These are phyloP conservation scores for Zoanthus sansibaricus DNA, from an alignment of 92 coral and sea anemone genomes.

Conservation along the genomic window DNA sequence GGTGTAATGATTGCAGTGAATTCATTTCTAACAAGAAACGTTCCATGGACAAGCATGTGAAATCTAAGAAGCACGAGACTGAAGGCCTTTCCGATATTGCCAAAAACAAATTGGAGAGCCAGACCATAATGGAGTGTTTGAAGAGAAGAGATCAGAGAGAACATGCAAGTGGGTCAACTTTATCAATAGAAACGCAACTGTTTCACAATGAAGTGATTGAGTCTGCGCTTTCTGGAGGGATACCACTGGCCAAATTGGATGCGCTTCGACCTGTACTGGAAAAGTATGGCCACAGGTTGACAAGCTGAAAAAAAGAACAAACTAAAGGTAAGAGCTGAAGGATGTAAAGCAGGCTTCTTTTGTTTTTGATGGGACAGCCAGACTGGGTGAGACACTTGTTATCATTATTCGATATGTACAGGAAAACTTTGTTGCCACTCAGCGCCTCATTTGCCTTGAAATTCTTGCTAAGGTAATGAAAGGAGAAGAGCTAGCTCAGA, in stretches of 20 bases:
- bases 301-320: neutral
- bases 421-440: neutral
- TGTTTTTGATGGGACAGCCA: neutral
- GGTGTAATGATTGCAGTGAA: too few species aligned
- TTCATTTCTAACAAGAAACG: too few species aligned
- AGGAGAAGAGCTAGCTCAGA: neutral
- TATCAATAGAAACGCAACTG: neutral
- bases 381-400: neutral
- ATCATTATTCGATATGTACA: too few species aligned
- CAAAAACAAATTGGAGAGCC: too few species aligned
- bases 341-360: neutral
- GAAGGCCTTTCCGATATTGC: too few species aligned
- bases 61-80: too few species aligned
- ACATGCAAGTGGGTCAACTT: neutral
- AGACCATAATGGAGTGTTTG: too few species aligned
- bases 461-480: neutral
- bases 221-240: slow-evolving; percentile 3
- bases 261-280: neutral
- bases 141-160: too few species aligned
- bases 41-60: too few species aligned
- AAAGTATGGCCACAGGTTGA: neutral
- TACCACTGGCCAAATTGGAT: slow-evolving; percentile 1
- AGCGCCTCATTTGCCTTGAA: neutral
- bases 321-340: neutral
- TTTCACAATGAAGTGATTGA: neutral